These are phyloP conservation scores for Lamellibrachia columna DNA, from an alignment of 2,888 invertebrate genomes.

Conservation along the genomic window DNA sequence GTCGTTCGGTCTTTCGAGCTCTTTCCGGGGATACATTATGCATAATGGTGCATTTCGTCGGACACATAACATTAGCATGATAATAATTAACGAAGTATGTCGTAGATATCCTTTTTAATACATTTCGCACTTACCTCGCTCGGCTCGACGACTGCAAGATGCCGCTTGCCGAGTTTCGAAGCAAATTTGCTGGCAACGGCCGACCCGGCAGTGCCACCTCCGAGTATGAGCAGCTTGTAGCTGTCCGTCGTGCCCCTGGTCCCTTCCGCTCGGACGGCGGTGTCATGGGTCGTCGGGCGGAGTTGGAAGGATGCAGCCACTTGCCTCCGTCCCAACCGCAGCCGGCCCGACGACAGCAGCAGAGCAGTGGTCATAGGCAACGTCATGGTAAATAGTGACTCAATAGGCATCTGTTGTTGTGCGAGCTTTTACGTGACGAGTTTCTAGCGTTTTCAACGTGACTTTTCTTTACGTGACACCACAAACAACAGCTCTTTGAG, in stretches of 20 bases:
- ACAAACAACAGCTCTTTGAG: background rate
- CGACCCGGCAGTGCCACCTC: conserved; percentile 72
- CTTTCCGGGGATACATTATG: too few relatives aligned
- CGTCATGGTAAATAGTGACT: background rate
- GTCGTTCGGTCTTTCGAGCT: too few relatives aligned
- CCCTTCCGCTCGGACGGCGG: background rate
- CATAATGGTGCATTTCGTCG: too few relatives aligned
- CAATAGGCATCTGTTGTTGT: background rate
- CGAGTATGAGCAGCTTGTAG: conserved; percentile 55
- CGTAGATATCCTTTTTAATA: too few relatives aligned
- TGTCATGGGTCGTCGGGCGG: background rate
- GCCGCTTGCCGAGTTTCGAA: conserved; percentile 75
- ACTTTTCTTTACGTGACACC: background rate
- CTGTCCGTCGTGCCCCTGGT: background rate
- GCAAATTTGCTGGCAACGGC: conserved; percentile 88
- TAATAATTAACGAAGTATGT: too few relatives aligned
- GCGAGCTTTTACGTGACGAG: background rate
- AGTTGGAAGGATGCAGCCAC: background rate
- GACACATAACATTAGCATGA: too few relatives aligned
- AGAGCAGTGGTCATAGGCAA: background rate
- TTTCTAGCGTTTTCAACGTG: background rate
- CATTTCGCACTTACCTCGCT: conserved; percentile 66
- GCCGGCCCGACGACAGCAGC: background rate
- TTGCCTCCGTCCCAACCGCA: background rate
- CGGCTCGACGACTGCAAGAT: conserved; percentile 89